Conservation (phyloP, 2,888 invertebrate genomes). For the Sminthurinus aureus region DNA sequence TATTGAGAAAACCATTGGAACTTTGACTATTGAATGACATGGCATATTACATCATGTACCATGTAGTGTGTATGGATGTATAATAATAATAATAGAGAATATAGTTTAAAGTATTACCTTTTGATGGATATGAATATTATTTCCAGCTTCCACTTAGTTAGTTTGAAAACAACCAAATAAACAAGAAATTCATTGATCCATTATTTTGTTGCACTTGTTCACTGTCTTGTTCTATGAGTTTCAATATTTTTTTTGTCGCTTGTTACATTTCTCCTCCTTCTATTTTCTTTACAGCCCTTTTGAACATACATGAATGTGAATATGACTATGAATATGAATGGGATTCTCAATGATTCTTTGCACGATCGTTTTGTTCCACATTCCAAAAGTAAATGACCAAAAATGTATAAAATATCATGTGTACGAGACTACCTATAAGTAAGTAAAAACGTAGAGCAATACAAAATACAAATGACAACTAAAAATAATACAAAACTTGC, state of each 20-base stretch:
- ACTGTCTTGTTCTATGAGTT: background rate
- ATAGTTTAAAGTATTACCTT: background rate
- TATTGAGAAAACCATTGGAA: background rate
- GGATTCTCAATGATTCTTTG: background rate
- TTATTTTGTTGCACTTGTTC: constrained; percentile 3
- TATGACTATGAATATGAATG: background rate
- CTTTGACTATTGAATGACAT: no score
- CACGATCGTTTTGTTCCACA: constrained; percentile 12
- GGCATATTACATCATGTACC: background rate
- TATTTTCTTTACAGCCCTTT: background rate
- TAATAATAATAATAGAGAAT: background rate
- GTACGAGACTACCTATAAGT: background rate
- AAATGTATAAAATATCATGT: background rate
- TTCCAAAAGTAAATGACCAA: constrained; percentile 5
- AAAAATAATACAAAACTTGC: no score
- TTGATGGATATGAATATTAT: background rate
- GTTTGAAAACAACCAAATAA: background rate
- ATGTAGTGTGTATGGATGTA: background rate
- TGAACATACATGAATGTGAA: background rate
- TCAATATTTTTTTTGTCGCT: background rate
- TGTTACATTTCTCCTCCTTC: no score
- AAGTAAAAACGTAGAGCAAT: no score
- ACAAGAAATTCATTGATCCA: constrained; percentile 23
- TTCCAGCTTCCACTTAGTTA: background rate
- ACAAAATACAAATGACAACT: no score